phyloP scores from a whole-genome alignment of 1,140 invertebrate genomes.

The Rhopalosiphum maidis region DNA sequence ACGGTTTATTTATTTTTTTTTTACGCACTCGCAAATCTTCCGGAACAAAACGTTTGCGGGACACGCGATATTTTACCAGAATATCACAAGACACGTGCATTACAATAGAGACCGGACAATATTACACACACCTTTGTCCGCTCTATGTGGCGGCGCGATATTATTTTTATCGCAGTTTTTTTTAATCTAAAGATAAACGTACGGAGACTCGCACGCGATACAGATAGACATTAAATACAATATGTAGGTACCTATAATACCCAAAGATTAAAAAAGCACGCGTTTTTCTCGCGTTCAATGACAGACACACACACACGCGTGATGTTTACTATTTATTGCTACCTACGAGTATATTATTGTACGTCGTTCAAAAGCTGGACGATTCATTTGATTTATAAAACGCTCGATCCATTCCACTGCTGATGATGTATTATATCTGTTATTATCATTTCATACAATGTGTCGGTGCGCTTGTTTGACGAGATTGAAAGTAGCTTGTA shows the following conservation, averaged over 20 bases:
- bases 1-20: not conserved
- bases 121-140: not conserved
- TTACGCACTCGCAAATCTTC: not conserved
- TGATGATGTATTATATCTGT: not conserved
- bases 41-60: not conserved
- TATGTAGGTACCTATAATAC: not conserved
- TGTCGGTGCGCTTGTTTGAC: not conserved
- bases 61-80: conserved; percentile 22
- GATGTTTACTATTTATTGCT: not conserved
- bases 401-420: not conserved
- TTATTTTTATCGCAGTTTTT: not conserved
- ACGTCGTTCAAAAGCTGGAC: not conserved
- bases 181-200: not conserved
- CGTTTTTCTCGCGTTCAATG: not conserved
- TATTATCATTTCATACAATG: not conserved
- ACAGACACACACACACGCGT: too few relatives aligned
- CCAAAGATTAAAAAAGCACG: not conserved
- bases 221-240: not conserved
- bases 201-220: not conserved
- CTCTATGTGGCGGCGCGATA: not conserved
- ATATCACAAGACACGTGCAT: not conserved
- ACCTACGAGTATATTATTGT: not conserved
- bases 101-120: not conserved
- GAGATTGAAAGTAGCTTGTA: not conserved
- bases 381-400: not conserved